phyloP scores from a whole-genome alignment of 1,140 invertebrate genomes.

The Drosophila tropicalis region DNA sequence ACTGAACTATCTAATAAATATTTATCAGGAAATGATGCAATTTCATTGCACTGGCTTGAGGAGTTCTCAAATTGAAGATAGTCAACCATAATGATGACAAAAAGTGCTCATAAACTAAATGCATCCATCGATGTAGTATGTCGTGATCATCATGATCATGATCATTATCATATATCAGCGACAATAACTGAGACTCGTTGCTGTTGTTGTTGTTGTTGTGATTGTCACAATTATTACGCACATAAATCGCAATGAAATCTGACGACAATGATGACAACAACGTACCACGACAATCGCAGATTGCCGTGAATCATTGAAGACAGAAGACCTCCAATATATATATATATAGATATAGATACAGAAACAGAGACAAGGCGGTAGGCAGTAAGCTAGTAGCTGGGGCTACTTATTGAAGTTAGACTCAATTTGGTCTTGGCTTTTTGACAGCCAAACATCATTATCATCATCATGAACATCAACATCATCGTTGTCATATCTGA shows the following conservation, averaged over 20 bases:
- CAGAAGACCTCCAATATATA: neutral
- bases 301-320: conserved; percentile 42
- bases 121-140: neutral
- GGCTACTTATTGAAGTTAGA: conserved; percentile 1
- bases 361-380: neutral
- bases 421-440: conserved; percentile 12
- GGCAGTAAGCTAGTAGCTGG: neutral
- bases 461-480: neutral
- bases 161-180: conserved; percentile 53
- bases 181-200: conserved; percentile 4
- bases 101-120: conserved; percentile 52
- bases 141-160: conserved; percentile 30
- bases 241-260: conserved; percentile 77
- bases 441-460: conserved; percentile 8
- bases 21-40: conserved; percentile 45
- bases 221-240: conserved; percentile 83
- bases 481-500: neutral
- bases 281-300: conserved; percentile 39
- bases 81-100: conserved; percentile 57
- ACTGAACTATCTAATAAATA: conserved; percentile 1
- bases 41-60: conserved; percentile 33
- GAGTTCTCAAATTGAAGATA: conserved; percentile 34
- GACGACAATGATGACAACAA: conserved; percentile 26
- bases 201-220: conserved; percentile 52
- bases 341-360: neutral